Conservation (phyloP, 2,797 vertebrate species). For the Smutsia temminckii region DNA sequence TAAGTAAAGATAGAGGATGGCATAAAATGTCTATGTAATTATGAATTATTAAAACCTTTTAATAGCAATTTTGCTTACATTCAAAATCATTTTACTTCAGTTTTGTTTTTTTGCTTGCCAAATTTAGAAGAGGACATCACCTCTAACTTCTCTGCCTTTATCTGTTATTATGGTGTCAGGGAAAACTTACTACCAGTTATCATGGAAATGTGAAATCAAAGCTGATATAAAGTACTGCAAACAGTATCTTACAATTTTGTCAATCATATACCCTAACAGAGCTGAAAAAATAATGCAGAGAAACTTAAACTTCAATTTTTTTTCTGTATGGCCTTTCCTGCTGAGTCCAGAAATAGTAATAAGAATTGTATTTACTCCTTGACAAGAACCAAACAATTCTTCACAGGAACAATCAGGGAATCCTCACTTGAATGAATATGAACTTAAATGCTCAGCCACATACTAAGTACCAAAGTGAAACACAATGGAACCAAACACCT, state of each 20-base stretch:
- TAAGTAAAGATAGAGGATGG: background rate
- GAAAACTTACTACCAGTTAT: background rate
- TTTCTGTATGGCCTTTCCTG: background rate
- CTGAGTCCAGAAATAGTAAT: background rate
- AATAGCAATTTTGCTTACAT: constrained; percentile 23
- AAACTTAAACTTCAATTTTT: background rate
- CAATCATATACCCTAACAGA: background rate
- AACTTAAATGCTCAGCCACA: background rate
- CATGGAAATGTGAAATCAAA: constrained; percentile 11
- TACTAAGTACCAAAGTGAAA: background rate
- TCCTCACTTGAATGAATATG: background rate
- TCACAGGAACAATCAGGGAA: background rate
- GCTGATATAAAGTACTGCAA: background rate
- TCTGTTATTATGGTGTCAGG: background rate
- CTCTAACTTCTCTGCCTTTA: constrained; percentile 33
- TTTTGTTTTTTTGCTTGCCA: background rate
- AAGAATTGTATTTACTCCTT: background rate
- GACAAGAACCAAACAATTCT: background rate
- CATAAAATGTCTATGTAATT: background rate
- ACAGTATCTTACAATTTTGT: background rate
- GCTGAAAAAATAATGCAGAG: background rate
- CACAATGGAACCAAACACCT: background rate
- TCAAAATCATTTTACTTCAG: background rate
- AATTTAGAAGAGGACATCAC: background rate
- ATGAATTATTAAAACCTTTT: background rate